Evolutionary conservation across 2,888 invertebrate species (phyloP), one percentile per base, ranked within the genome.

Genomic region (Pterostichus niger): DNA sequence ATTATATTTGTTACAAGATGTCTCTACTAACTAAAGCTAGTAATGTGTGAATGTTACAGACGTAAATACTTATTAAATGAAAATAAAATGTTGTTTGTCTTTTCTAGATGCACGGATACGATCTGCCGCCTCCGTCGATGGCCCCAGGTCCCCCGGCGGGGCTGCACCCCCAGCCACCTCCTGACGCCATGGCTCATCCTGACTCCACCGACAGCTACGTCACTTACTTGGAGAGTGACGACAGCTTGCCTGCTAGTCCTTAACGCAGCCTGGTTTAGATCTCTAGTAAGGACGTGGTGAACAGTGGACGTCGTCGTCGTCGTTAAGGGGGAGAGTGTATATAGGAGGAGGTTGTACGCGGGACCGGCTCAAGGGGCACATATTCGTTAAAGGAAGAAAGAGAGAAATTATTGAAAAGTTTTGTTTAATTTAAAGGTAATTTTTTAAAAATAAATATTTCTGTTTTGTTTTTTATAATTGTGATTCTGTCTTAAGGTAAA

Each of bases 171-270:
- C 93, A 93, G 0, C 91, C 91, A 83, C 90, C 91, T 17, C 89
- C 91, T 84, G 93, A 94, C 88, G 92, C 92, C 86, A 93, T 93
- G 87, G 93, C 94, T 86, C 96, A 96, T 90, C 95, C 95, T 17
- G 95, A 95, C 90, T 95, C 95, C 87, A 95, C 95, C 81, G 96
- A 97, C 91, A 97, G 96, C 90, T 97, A 97, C 92, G 97, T 97
- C 85, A 97, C 97, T 84, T 97, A 97, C 92, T 93, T 97, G 87
- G 97, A 97, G 90, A 97, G 96, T 90, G 97, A 97, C 91, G 95
- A 95, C 89, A 94, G 94, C 88, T 92, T 94, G 86, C 94, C 94
- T 75, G 94, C 94, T 86, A 94, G 94, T 87, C 95, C 95, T 92
- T 95, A 95, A 90, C 91, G 52, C 13, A 64, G 33, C 64, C 31